Percentiles rank a stretch among this genome's conserved stretches.
These are phyloP conservation scores for Leucopsar rothschildi DNA, from an alignment of 2,113 vertebrate genomes.

Conservation along the genomic window DNA sequence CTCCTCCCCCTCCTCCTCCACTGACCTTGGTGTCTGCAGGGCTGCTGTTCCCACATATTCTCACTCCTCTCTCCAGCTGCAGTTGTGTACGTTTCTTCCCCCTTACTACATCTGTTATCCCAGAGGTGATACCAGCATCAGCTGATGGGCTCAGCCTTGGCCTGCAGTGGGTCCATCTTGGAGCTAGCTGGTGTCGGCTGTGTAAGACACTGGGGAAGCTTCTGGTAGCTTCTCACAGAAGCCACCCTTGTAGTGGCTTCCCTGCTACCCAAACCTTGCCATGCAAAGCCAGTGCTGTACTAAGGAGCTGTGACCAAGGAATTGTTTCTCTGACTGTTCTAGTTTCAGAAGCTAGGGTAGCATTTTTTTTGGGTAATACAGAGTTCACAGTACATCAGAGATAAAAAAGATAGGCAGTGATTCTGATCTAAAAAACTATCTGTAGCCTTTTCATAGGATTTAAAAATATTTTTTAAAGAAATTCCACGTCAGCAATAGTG, in stretches of 20 bases:
- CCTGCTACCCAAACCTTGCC: neutral
- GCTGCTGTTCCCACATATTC: neutral
- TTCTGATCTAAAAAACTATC: neutral
- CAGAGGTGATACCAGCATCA: neutral
- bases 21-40: neutral
- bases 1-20: neutral
- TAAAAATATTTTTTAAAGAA: neutral
- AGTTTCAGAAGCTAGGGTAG: neutral
- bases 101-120: neutral
- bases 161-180: neutral
- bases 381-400: neutral
- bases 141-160: neutral
- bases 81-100: neutral
- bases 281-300: neutral
- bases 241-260: neutral
- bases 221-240: neutral
- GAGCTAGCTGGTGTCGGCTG: accelerated
- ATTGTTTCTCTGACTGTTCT: neutral
- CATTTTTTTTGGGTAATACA: neutral
- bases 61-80: neutral
- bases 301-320: neutral
- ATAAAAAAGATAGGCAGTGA: neutral
- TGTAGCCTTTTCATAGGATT: neutral
- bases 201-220: neutral
- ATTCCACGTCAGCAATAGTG: neutral